Evolutionary conservation across 2,113 vertebrate species (phyloP).

Genomic region (Anhinga rufa): DNA sequence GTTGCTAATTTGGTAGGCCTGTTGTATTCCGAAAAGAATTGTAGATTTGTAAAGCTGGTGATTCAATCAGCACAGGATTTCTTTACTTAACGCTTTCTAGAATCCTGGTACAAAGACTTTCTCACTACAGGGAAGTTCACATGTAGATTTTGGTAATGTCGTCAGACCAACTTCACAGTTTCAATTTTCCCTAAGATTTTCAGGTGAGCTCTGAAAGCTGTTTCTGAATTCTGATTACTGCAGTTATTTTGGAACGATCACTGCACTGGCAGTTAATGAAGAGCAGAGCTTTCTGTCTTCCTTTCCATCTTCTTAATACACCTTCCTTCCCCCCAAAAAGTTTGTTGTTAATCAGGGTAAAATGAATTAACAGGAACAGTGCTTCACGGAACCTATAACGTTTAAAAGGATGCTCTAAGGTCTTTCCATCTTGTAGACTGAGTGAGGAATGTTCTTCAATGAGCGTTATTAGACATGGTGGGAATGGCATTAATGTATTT

Average conservation of each 20-base stretch:
- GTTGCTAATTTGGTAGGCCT: not conserved
- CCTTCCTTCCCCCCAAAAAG: fast-evolving
- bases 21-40: not conserved
- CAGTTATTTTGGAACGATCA: not conserved
- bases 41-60: not conserved
- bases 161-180: not conserved
- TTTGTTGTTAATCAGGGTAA: not conserved
- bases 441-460: not conserved
- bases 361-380: not conserved
- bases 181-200: not conserved
- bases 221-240: not conserved
- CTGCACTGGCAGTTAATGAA: not conserved
- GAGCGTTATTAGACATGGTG: not conserved
- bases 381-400: not conserved
- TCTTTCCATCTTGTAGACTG: not conserved
- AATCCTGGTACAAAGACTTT: not conserved
- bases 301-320: not conserved
- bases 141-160: not conserved
- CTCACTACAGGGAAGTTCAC: not conserved
- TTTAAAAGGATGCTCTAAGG: not conserved
- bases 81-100: not conserved
- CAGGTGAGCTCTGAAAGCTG: not conserved
- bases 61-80: not conserved
- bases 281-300: not conserved
- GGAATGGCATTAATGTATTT: not conserved